Percentiles rank a stretch among this genome's conserved stretches.
phyloP scores from a whole-genome alignment of 2,113 vertebrate species.

The Callorhinus ursinus region DNA sequence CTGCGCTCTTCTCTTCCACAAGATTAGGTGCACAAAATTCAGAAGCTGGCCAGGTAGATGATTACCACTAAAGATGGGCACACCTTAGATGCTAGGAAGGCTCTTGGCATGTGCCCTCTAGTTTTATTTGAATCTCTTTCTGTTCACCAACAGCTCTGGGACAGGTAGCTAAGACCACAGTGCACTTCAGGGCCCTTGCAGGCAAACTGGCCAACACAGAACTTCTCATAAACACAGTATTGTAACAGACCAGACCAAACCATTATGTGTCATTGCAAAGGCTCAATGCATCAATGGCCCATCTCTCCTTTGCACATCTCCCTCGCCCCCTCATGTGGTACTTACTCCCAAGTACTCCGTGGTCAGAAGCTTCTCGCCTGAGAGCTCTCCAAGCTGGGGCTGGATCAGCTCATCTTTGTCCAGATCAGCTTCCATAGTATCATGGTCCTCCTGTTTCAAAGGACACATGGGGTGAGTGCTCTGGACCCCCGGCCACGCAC shows the following conservation, averaged over 20 bases:
- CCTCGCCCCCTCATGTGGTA: background rate
- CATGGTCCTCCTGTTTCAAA: constrained; percentile 87
- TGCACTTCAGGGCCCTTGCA: background rate
- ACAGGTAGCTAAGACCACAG: background rate
- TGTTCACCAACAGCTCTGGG: background rate
- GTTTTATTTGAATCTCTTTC: background rate
- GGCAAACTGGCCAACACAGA: background rate
- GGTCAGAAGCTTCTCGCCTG: constrained; percentile 95
- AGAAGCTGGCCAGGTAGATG: background rate
- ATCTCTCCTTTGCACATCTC: background rate
- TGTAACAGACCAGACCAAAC: background rate
- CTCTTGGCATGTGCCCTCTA: background rate
- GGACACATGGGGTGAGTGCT: constrained; percentile 1
- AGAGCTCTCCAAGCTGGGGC: constrained; percentile 92
- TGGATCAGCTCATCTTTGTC: constrained; percentile 94
- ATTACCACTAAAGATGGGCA: rapidly evolving
- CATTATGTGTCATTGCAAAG: background rate
- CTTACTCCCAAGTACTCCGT: constrained; percentile 96
- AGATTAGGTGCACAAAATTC: rapidly evolving
- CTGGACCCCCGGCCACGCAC: background rate
- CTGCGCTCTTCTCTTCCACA: background rate
- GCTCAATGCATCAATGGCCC: rapidly evolving
- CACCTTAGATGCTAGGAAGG: rapidly evolving
- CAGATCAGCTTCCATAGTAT: constrained; percentile 92
- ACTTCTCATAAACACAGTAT: background rate